Evolutionary conservation across 2,797 vertebrate genomes (phyloP), one percentile per base, ranked within the genome.

Genomic region (Pempheris klunzingeri): DNA sequence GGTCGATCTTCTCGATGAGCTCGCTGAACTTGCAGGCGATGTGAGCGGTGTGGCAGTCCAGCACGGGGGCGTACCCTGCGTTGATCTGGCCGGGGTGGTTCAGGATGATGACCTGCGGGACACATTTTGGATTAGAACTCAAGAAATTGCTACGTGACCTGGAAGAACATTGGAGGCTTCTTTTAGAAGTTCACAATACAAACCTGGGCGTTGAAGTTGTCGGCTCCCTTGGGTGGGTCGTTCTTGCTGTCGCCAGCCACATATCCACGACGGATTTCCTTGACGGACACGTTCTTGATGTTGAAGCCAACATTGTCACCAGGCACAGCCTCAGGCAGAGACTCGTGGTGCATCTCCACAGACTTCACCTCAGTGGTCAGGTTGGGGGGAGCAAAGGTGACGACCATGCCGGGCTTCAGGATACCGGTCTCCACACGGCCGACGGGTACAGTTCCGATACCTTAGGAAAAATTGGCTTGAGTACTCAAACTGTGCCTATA

Each of bases 221-320:
- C 93, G 0, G 93, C 93, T 65, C 93, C 90, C 84, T 79, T 82
- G 15, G 94, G 93, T 0, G 94, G 95, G 87, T 96, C 94, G 5
- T 93, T 95, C 88, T 96, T 96, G 92, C 93, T 96, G 92, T 96
- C 95, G 2, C 95, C 95, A 20, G 94, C 90, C 11, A 96, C 92
- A 12, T 94, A 93, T 54, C 95, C 96, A 77, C 94, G 92, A 26
- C 93, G 93, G 74, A 96, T 94, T 53, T 96, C 95, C 87, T 96
- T 96, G 46, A 95, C 94, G 0, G 95, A 96, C 53, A 96, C 95
- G 59, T 96, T 96, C 92, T 96, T 96, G 65, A 96, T 59, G 44
- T 96, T 96, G 90, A 96, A 96, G n/a, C 95, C 96, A 0, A 96
- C 92, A 4, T 96, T 96, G 90, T 96, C 95, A 2, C 95, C 95